Evolutionary conservation across 2,113 vertebrate genomes (phyloP).

Genomic region (Meriones unguiculatus): DNA sequence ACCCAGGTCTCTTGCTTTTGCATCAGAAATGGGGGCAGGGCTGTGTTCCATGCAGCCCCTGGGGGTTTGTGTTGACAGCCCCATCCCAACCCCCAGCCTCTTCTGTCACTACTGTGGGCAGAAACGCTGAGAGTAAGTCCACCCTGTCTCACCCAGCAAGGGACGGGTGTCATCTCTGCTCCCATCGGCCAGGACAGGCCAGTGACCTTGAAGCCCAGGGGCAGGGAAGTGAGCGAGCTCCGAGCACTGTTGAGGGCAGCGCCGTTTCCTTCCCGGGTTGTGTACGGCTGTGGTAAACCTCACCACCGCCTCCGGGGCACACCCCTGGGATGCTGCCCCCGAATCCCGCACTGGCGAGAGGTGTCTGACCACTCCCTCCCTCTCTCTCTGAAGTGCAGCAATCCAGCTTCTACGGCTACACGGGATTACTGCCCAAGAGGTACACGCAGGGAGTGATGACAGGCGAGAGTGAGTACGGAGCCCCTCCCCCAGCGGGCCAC

Average conservation of each 20-base stretch:
- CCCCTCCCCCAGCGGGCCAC: neutral
- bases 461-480: conserved; percentile 94
- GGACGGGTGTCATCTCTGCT: neutral
- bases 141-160: neutral
- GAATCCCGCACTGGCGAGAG: neutral
- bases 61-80: neutral
- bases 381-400: conserved; percentile 95
- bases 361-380: neutral
- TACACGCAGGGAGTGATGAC: conserved; percentile 99
- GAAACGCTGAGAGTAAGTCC: neutral
- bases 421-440: conserved; percentile 98
- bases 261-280: accelerated
- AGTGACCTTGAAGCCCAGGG: neutral
- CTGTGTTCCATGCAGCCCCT: neutral
- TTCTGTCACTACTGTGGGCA: neutral
- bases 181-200: neutral
- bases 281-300: accelerated
- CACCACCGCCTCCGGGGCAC: neutral
- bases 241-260: accelerated
- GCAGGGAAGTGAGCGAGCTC: accelerated
- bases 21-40: neutral
- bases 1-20: neutral
- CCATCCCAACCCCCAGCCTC: accelerated
- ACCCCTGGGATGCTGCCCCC: neutral
- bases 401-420: conserved; percentile 99